Evolutionary conservation across 2,113 vertebrate genomes (phyloP).

Genomic region (Seriola rivoliana): DNA sequence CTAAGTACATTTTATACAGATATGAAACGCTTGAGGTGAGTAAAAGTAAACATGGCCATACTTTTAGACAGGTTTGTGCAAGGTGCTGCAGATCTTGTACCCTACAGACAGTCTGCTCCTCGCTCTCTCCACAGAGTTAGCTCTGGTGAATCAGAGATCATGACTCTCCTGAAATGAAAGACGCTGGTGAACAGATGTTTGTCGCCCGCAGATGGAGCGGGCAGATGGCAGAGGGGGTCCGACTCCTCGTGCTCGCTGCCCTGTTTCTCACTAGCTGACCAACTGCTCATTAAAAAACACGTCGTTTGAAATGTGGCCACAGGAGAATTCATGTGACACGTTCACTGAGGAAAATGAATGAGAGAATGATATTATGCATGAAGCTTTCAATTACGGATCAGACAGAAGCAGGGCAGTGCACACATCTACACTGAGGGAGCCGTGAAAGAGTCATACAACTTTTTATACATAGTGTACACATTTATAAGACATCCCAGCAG

Average conservation of each 20-base stretch:
- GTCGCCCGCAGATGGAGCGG: slow-evolving; percentile 14
- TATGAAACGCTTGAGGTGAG: too few species aligned
- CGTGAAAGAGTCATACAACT: too few species aligned
- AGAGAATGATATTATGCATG: neutral
- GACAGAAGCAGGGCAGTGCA: neutral
- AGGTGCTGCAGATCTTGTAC: too few species aligned
- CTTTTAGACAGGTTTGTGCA: neutral
- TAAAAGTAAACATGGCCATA: too few species aligned
- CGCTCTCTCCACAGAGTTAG: neutral
- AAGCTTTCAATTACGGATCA: neutral
- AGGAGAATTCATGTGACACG: neutral
- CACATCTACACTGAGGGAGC: neutral
- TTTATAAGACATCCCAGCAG: too few species aligned
- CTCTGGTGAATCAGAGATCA: neutral
- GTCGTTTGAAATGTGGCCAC: slow-evolving; percentile 11
- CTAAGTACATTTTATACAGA: neutral
- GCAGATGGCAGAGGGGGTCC: slow-evolving; percentile 30
- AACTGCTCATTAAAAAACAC: slow-evolving; percentile 23
- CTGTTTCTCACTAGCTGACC: slow-evolving; percentile 28
- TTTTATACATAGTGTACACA: too few species aligned
- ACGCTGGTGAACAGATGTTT: neutral
- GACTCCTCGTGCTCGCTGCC: slow-evolving; percentile 14
- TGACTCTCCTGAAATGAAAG: neutral
- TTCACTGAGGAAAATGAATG: neutral
- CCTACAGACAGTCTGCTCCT: neutral